Evolutionary conservation across 2,888 invertebrate species (phyloP).

Genomic region (Sisyra terminalis): DNA sequence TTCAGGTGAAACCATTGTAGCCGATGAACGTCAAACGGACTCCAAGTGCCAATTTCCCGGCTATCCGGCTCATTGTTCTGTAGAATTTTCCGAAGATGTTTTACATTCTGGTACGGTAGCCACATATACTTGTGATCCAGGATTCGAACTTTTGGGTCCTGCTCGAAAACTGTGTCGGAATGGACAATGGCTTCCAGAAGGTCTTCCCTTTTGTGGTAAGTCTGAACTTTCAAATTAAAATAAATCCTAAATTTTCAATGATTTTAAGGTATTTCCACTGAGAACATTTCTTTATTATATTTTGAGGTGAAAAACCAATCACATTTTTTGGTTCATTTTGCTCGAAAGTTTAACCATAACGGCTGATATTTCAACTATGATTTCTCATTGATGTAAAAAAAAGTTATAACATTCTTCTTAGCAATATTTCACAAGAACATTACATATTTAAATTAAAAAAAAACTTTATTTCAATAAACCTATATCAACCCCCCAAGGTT

Average conservation of each 20-base stretch:
- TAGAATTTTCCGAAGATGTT: constrained; percentile 56
- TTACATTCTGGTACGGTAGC: constrained; percentile 49
- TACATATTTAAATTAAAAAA: too few relatives aligned
- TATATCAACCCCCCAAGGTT: too few relatives aligned
- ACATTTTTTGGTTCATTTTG: too few relatives aligned
- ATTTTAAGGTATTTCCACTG: neutral
- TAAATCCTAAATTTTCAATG: neutral
- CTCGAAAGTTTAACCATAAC: too few relatives aligned
- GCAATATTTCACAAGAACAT: too few relatives aligned
- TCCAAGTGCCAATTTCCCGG: constrained; percentile 73
- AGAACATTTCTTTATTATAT: too few relatives aligned
- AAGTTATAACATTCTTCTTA: too few relatives aligned
- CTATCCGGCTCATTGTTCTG: constrained; percentile 72
- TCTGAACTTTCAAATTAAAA: constrained; percentile 15
- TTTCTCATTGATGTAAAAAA: too few relatives aligned
- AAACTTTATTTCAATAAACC: too few relatives aligned
- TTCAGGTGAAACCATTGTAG: too few relatives aligned
- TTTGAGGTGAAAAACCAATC: too few relatives aligned
- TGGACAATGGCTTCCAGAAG: constrained; percentile 73
- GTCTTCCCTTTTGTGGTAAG: constrained; percentile 90
- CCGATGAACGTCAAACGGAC: neutral
- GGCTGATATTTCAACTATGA: too few relatives aligned
- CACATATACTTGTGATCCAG: constrained; percentile 72
- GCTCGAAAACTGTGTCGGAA: constrained; percentile 60
- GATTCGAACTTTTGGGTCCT: constrained; percentile 84